These are phyloP conservation scores for Pharmacophagus antenor DNA, from an alignment of 2,888 invertebrate genomes.

Conservation along the genomic window DNA sequence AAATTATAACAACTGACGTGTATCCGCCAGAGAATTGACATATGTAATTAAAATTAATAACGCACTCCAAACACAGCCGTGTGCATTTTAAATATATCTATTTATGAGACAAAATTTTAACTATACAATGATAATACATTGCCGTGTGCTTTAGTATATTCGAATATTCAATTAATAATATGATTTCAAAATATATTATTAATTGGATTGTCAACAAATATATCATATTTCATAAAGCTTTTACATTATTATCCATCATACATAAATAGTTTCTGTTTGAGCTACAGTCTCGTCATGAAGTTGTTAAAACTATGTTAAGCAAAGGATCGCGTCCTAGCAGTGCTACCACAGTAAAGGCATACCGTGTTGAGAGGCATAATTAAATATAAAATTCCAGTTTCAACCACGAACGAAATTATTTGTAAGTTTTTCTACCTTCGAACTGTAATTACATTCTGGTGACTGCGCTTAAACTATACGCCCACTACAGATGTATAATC, in stretches of 20 bases:
- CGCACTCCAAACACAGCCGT: neutral
- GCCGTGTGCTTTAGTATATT: neutral
- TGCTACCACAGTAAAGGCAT: too few species aligned
- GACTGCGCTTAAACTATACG: neutral
- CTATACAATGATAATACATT: neutral
- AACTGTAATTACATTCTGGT: slow-evolving; percentile 3
- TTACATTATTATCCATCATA: too few species aligned
- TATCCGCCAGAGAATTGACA: slow-evolving; percentile 13
- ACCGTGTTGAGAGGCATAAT: too few species aligned
- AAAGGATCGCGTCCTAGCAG: too few species aligned
- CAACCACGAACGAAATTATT: neutral
- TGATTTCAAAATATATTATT: too few species aligned
- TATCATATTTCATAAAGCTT: too few species aligned
- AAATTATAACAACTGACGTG: slow-evolving; percentile 14
- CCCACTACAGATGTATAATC: slow-evolving; percentile 9
- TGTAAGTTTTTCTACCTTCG: neutral
- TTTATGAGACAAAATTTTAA: neutral
- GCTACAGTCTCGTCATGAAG: neutral
- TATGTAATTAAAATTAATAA: slow-evolving; percentile 15
- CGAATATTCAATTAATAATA: too few species aligned
- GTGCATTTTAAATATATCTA: neutral
- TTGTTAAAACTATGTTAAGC: neutral
- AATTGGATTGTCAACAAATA: neutral
- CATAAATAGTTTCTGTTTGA: too few species aligned
- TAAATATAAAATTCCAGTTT: too few species aligned